Evolutionary conservation across 2,888 invertebrate species (phyloP).

Genomic region (Cheilosia urbana): DNA sequence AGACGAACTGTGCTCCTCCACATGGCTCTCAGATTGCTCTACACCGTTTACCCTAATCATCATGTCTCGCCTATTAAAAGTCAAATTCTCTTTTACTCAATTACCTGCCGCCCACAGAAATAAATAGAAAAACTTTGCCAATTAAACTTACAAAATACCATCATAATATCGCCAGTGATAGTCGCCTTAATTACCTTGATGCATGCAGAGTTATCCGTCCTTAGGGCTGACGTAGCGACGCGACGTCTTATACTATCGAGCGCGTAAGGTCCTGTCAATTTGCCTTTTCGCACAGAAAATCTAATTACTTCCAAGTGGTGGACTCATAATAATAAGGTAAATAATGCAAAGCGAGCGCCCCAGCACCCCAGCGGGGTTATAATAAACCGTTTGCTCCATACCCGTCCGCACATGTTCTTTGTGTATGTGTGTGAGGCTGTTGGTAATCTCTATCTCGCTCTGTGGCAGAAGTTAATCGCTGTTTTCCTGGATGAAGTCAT

Average conservation of each 20-base stretch:
- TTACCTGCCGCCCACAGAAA: slow-evolving; percentile 18
- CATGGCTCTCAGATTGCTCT: neutral
- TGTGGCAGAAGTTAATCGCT: slow-evolving; percentile 67
- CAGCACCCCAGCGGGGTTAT: slow-evolving; percentile 22
- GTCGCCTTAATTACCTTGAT: slow-evolving; percentile 63
- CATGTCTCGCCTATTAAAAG: slow-evolving; percentile 22
- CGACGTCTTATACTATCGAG: slow-evolving; percentile 13
- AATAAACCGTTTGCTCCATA: slow-evolving; percentile 43
- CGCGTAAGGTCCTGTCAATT: slow-evolving; percentile 62
- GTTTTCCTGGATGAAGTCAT: slow-evolving; percentile 75
- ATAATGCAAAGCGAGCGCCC: slow-evolving; percentile 59
- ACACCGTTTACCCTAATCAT: neutral
- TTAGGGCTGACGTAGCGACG: slow-evolving; percentile 4
- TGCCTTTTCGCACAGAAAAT: slow-evolving; percentile 60
- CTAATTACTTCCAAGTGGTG: slow-evolving; percentile 74
- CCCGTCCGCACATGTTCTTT: neutral
- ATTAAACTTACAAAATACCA: slow-evolving; percentile 72
- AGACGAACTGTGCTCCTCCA: too few species aligned
- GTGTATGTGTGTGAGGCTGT: slow-evolving; percentile 6
- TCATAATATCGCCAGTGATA: slow-evolving; percentile 51
- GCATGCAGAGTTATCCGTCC: slow-evolving; percentile 55
- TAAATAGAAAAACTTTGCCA: slow-evolving; percentile 73
- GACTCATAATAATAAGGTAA: slow-evolving; percentile 73
- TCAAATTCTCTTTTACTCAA: slow-evolving; percentile 46
- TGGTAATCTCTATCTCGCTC: slow-evolving; percentile 58